Base-by-base conservation (phyloP, 1,140 invertebrate species). In the Hylyphantes graminicola region DNA sequence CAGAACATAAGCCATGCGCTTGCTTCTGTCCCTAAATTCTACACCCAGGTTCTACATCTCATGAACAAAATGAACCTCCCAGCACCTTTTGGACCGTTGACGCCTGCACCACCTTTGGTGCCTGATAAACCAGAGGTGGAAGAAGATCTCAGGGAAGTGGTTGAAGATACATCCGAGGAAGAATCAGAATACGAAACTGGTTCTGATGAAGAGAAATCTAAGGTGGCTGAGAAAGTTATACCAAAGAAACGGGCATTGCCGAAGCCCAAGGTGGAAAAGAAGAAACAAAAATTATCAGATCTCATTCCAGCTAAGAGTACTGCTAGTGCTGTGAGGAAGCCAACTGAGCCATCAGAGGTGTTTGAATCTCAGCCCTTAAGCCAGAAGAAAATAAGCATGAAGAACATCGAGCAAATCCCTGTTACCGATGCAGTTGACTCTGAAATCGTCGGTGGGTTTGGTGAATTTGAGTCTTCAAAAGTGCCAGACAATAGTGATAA, bases 31-130 rank as follows among this genome's bases (percentile, higher is more conserved):
- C 94, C 94, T 65, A 93, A 93, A 87, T 95, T 98, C 89, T 98
- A 98, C 89, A 93, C 92, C 35, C 96, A 94, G 90, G 94, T 86
- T 19, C 88, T 98, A 70, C 96, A 98, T 92, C 91, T 98, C 53
- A 98, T 98, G 96, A 98, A 98, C 88, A 96, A 94, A 91, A 97
- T 98, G 96, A 96, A 94, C 89, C 89, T 98, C 65, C 94, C 95
- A 55, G 92, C 93, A 81, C 96, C 96, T n/a, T 97, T 98, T 91
- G 92, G 93, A 15, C 79, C 86, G 55, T 59, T 75, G 0, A 74
- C 51, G 35, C 77, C 83, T 48, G 67, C 67, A 50, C 86, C 86
- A 21, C 86, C 84, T n/a, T 64, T 87, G 51, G 35, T 78, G 48
- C 67, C 68, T n/a, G 86, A 85, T 53, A 51, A 73, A 86, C 64